These are phyloP conservation scores for Drosophila parvula DNA, from an alignment of 1,140 invertebrate species.

Conservation along the genomic window DNA sequence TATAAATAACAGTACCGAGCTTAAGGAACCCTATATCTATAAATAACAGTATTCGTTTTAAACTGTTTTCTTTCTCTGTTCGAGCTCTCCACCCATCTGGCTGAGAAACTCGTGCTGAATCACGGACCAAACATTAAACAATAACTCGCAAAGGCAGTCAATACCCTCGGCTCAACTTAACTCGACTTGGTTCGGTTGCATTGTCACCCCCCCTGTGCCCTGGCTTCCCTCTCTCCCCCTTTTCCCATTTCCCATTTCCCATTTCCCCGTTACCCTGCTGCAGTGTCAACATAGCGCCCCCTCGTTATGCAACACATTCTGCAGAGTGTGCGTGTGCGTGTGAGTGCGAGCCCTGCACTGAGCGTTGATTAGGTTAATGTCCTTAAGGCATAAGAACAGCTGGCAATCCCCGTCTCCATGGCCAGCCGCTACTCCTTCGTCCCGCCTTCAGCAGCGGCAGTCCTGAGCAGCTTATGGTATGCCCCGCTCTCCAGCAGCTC, in stretches of 20 bases:
- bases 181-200: conserved; percentile 31
- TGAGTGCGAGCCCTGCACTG: conserved; percentile 45
- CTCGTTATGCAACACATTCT: conserved; percentile 28
- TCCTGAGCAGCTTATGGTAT: conserved; percentile 37
- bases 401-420: conserved; percentile 36
- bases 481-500: conserved; percentile 1
- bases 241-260: too few species aligned
- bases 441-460: background rate
- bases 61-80: conserved; percentile 7
- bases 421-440: background rate
- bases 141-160: conserved; percentile 55
- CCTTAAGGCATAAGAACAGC: conserved; percentile 72
- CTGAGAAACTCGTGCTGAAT: conserved; percentile 15
- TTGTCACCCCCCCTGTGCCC: too few species aligned
- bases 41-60: too few species aligned
- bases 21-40: too few species aligned
- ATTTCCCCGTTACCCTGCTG: background rate
- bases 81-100: background rate
- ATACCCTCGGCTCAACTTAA: conserved; percentile 39
- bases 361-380: conserved; percentile 79
- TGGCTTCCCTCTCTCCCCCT: too few species aligned
- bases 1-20: too few species aligned
- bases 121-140: conserved; percentile 43
- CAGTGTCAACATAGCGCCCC: conserved; percentile 31
- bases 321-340: conserved; percentile 2